These are phyloP conservation scores for Actenoides hombroni DNA, from an alignment of 2,113 vertebrate genomes.

Conservation along the genomic window DNA sequence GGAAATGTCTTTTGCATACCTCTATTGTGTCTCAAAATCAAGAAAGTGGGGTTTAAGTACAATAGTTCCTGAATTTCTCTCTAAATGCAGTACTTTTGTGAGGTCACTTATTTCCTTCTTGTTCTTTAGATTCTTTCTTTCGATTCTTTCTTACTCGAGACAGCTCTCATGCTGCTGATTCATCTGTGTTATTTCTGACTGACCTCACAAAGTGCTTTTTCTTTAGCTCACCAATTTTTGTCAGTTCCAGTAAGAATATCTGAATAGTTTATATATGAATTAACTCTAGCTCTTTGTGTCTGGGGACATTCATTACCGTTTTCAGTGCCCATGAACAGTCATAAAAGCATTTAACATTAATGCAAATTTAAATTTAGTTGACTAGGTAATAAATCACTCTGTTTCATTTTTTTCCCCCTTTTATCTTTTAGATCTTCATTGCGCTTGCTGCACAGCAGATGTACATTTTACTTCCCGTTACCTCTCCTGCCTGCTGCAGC, in stretches of 20 bases:
- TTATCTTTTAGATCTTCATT: neutral
- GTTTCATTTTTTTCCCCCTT: neutral
- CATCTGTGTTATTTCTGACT: constrained; percentile 42
- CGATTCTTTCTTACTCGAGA: neutral
- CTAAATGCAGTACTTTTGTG: neutral
- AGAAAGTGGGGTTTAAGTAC: neutral
- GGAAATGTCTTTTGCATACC: neutral
- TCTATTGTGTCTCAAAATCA: neutral
- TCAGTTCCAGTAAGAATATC: constrained; percentile 20
- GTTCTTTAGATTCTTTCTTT: neutral
- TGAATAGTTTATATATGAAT: constrained; percentile 39
- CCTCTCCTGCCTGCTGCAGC: neutral
- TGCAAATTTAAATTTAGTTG: constrained; percentile 54
- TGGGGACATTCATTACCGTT: constrained; percentile 35
- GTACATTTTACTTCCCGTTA: neutral
- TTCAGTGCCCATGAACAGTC: constrained; percentile 14
- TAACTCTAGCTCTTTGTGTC: constrained; percentile 16
- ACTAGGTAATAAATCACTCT: constrained; percentile 51
- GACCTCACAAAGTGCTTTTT: constrained; percentile 49
- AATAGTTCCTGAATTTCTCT: neutral
- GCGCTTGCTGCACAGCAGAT: neutral
- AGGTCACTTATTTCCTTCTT: neutral
- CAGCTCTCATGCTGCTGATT: constrained; percentile 15
- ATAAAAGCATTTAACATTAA: constrained; percentile 42
- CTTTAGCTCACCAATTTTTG: constrained; percentile 41